A percentile compares a stretch with the other conserved stretches of the same genome.
phyloP scores from a whole-genome alignment of 2,797 vertebrate genomes.

The Sebastes aleutianus region DNA sequence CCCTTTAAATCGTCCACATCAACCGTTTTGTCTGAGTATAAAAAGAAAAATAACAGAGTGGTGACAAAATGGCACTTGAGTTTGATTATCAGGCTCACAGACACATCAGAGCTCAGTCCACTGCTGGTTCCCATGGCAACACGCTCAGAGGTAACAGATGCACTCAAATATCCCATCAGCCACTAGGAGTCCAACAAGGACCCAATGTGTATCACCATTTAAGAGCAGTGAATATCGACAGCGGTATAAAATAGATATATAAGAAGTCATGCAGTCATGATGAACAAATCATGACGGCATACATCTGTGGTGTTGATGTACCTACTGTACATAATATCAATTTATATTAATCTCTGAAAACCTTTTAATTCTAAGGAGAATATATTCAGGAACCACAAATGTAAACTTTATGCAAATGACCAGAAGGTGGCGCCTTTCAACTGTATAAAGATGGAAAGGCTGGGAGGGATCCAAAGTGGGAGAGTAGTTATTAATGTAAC shows the following conservation, averaged over 20 bases:
- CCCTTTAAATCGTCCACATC: too few relatives aligned
- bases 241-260: too few relatives aligned
- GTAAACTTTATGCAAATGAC: conserved; percentile 10
- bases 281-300: not conserved
- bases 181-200: not conserved
- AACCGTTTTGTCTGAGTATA: not conserved
- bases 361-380: not conserved
- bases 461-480: not conserved
- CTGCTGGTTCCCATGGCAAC: conserved; percentile 46
- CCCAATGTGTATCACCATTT: not conserved
- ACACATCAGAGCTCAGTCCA: conserved; percentile 18
- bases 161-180: conserved; percentile 19
- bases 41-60: conserved; percentile 4
- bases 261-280: not conserved
- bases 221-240: not conserved
- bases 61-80: conserved; percentile 19
- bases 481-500: not conserved
- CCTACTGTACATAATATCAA: not conserved
- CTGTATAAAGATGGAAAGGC: not conserved
- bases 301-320: not conserved
- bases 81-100: conserved; percentile 21
- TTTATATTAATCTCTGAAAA: not conserved
- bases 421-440: conserved; percentile 55
- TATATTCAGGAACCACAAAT: not conserved
- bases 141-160: conserved; percentile 8